phyloP scores from a whole-genome alignment of 1,140 invertebrate species.

The Patella vulgata region DNA sequence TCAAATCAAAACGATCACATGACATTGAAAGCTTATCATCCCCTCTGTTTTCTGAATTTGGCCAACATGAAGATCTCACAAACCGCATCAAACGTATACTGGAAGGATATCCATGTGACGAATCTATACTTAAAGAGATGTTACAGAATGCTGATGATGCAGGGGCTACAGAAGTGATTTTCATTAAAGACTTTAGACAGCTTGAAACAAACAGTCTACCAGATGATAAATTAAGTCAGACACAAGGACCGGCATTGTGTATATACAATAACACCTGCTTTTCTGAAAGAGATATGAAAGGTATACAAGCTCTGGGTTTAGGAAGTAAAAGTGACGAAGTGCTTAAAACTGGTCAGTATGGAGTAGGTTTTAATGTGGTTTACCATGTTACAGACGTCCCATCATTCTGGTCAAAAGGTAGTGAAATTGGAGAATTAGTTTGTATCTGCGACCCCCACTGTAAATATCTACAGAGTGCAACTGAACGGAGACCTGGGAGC shows the following conservation, averaged over 20 bases:
- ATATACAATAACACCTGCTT: slow-evolving; percentile 60
- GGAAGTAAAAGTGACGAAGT: slow-evolving; percentile 49
- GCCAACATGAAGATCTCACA: too few species aligned
- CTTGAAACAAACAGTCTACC: slow-evolving; percentile 40
- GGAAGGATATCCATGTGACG: slow-evolving; percentile 52
- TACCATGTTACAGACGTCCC: slow-evolving; percentile 63
- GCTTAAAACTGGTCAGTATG: too few species aligned
- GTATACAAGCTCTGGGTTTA: slow-evolving; percentile 55
- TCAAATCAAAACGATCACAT: slow-evolving; percentile 46
- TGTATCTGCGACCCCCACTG: slow-evolving; percentile 60
- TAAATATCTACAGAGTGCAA: slow-evolving; percentile 44
- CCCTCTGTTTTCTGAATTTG: too few species aligned
- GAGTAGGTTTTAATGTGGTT: slow-evolving; percentile 64
- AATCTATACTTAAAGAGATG: slow-evolving; percentile 54
- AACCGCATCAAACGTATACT: slow-evolving; percentile 52
- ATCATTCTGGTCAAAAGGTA: too few species aligned
- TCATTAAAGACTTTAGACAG: slow-evolving; percentile 51
- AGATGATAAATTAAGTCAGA: slow-evolving; percentile 40
- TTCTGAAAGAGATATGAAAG: slow-evolving; percentile 49
- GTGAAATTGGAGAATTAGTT: slow-evolving; percentile 45
- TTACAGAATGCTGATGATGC: slow-evolving; percentile 69
- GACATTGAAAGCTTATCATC: too few species aligned
- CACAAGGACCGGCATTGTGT: too few species aligned
- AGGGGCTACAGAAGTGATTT: too few species aligned
- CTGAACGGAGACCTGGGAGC: slow-evolving; percentile 43